Evolutionary conservation across 2,113 vertebrate genomes (phyloP).

Genomic region (Forbesichthys papilliferus): DNA sequence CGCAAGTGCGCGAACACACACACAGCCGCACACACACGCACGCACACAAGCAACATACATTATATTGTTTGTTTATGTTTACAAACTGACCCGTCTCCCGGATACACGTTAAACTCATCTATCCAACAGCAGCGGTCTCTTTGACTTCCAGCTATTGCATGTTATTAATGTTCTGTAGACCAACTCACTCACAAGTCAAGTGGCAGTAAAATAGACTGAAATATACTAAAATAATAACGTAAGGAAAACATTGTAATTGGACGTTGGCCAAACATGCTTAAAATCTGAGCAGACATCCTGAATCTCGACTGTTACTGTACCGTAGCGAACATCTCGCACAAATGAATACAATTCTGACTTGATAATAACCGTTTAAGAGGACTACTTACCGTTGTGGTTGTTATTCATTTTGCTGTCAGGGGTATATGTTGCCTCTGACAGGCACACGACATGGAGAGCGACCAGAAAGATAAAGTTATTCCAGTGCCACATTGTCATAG

Average conservation of each 20-base stretch:
- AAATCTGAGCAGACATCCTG: no score
- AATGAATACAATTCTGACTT: not conserved
- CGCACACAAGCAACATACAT: conserved; percentile 14
- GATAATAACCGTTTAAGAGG: not conserved
- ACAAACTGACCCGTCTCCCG: conserved; percentile 48
- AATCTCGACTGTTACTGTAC: no score
- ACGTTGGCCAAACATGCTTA: not conserved
- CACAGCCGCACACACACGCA: not conserved
- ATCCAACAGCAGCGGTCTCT: conserved; percentile 32
- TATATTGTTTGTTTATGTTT: conserved; percentile 47
- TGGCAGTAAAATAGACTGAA: not conserved
- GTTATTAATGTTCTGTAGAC: conserved; percentile 15
- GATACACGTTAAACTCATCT: conserved; percentile 49
- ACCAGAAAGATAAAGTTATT: conserved; percentile 60
- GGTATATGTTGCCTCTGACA: conserved; percentile 28
- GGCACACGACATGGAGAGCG: conserved; percentile 48
- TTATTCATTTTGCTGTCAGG: conserved; percentile 29
- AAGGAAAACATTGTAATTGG: not conserved
- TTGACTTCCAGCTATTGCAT: conserved; percentile 66
- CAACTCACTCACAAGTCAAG: conserved; percentile 20
- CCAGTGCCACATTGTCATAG: conserved; percentile 64
- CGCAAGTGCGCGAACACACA: not conserved
- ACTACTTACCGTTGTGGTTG: conserved; percentile 42
- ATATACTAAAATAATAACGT: not conserved
- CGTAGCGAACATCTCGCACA: not conserved